Base-by-base conservation (phyloP, 2,797 vertebrate species). In the Antennarius maculatus region DNA sequence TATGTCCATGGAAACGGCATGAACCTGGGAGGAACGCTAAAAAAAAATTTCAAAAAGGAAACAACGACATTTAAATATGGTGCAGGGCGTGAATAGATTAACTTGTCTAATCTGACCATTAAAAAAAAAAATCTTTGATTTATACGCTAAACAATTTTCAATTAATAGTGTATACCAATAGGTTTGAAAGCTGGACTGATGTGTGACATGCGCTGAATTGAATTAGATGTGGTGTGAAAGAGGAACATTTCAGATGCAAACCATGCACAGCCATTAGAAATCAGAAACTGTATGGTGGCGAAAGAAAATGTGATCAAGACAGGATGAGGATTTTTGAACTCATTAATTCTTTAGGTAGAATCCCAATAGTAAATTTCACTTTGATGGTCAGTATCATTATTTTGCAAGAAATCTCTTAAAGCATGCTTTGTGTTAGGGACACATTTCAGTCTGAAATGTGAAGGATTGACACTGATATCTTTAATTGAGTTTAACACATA, bases 181-280 rank as follows among this genome's bases (percentile, higher is more conserved):
- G 17, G 16, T 1, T 28, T 65, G 29, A 18, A 61, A 61, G 6
- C 17, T 27, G 6, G 51, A 41, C 7, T 7, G n/a, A 39, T 39
- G 2, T 45, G 6, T 42, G 29, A 51, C 18, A 9, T 15, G 4
- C 37, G 5, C 12, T 8, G 17, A 2, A 5, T 4, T 27, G 23
- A 3, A 17, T 34, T 29, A 17, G 6, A 45, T 39, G 16, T 54
- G 16, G 17, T 18, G 13, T 41, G 29, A 64, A 47, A 48, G 27
- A 63, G 65, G 28, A 12, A 57, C 34, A 29, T 39, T 42, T 78
- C 41, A 53, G 48, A 81, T 28, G 51, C 28, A 28, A 54, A 34
- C 39, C 76, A 88, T 79, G 86, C 81, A 76, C 1, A 62, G 70
- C 8, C 69, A 74, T 86, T 81, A 79, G 72, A 82, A 71, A 76